A percentile compares a stretch with the other conserved stretches of the same genome.
Conservation (phyloP, 1,140 invertebrate genomes). For the Drosophila ohnishii region DNA sequence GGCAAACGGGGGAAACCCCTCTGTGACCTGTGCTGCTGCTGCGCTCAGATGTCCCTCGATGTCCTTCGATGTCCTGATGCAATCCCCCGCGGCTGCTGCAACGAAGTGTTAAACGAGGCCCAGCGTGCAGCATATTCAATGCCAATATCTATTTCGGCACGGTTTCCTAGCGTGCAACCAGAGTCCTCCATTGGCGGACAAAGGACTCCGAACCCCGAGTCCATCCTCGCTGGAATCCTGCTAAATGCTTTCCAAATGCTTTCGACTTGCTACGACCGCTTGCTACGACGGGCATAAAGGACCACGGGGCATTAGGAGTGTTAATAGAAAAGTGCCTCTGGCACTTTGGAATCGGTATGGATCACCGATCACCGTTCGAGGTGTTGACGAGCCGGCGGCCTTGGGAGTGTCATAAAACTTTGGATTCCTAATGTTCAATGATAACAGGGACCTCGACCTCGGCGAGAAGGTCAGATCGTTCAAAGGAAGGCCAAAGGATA, state of each 20-base stretch:
- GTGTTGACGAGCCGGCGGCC: slow-evolving; percentile 53
- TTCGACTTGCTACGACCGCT: slow-evolving; percentile 29
- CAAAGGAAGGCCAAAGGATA: slow-evolving; percentile 13
- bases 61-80: slow-evolving; percentile 25
- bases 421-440: slow-evolving; percentile 1
- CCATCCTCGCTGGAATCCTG: not conserved
- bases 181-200: slow-evolving; percentile 35
- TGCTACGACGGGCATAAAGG: slow-evolving; percentile 59
- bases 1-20: slow-evolving; percentile 9
- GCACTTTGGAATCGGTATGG: slow-evolving; percentile 16
- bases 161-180: slow-evolving; percentile 73
- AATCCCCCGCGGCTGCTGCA: slow-evolving; percentile 56
- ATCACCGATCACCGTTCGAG: slow-evolving; percentile 25
- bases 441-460: not conserved
- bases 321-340: slow-evolving; percentile 75
- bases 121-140: slow-evolving; percentile 49
- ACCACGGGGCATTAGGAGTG: slow-evolving; percentile 67
- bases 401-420: slow-evolving; percentile 21
- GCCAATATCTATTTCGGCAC: slow-evolving; percentile 61
- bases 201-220: not conserved
- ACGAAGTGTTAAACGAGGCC: slow-evolving; percentile 72
- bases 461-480: not conserved
- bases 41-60: slow-evolving; percentile 11
- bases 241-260: slow-evolving; percentile 65
- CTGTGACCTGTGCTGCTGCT: slow-evolving; percentile 2